Evolutionary conservation across 2,797 vertebrate genomes (phyloP).

Genomic region (Falco rusticolus): DNA sequence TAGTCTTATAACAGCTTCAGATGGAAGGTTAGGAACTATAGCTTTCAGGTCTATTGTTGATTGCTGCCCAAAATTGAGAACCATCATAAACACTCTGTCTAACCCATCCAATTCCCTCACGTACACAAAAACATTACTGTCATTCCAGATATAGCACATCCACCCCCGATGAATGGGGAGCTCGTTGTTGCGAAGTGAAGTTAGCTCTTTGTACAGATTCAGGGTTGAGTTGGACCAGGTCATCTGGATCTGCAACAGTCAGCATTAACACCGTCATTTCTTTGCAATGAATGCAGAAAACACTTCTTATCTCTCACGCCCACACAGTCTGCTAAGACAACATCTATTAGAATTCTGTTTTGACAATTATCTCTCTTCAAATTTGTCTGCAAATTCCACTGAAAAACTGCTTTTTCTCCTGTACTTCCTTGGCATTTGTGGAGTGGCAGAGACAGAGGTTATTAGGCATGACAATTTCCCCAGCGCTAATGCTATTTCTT

Average conservation of each 20-base stretch:
- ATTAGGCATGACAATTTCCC: neutral
- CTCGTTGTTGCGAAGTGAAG: conserved; percentile 78
- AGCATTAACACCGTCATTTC: neutral
- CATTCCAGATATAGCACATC: conserved; percentile 87
- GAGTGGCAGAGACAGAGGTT: neutral
- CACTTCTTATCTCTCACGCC: neutral
- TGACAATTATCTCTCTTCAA: neutral
- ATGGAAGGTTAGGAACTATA: conserved; percentile 78
- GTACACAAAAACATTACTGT: conserved; percentile 82
- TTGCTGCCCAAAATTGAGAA: conserved; percentile 89
- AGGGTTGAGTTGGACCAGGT: conserved; percentile 78
- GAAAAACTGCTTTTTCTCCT: neutral
- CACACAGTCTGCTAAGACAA: neutral
- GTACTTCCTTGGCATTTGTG: neutral
- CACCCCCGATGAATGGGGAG: conserved; percentile 88
- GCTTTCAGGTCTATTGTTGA: conserved; percentile 78
- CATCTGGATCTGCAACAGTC: conserved; percentile 81
- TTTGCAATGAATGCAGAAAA: neutral
- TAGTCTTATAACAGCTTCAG: conserved; percentile 76
- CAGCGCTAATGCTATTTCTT: neutral
- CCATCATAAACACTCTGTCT: conserved; percentile 82
- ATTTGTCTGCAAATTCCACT: neutral
- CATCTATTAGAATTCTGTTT: rapidly evolving
- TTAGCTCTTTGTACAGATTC: conserved; percentile 85
- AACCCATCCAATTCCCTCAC: conserved; percentile 90